Base-by-base conservation (phyloP, 2,113 vertebrate genomes). In the Halichoerus grypus region DNA sequence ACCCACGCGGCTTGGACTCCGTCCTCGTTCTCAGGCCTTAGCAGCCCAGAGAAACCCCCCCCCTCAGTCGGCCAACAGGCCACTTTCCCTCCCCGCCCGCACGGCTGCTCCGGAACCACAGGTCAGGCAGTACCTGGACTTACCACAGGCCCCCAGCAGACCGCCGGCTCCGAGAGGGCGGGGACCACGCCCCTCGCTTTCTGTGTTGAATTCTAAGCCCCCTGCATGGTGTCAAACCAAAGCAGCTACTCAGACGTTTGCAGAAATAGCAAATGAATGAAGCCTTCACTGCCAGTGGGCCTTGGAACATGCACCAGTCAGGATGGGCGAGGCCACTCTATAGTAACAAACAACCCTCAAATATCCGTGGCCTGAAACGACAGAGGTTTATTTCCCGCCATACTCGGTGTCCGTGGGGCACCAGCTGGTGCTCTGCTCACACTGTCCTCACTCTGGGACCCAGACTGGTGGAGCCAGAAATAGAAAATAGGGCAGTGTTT, bases 91-190 rank as follows among this genome's bases (percentile, higher is more conserved):
- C 14, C 53, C 14, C 53, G 4, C 53, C 28, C 0, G 28, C 24
- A 33, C 28, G 10, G 31, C 28, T 65, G 28, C 28, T 16, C 12
- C 26, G 24, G 36, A 12, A 26, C 71, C 12, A 10, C 6, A 26
- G 24, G 21, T 26, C 31, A 24, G 16, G 55, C 36, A 7, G 3
- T 1, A 18, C 81, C 80, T 49, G 1, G 8, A 14, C 67, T 49
- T 55, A 16, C 76, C 36, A 16, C 57, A 18, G 26, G 33, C 36
- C 18, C 21, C 39, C 21, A 0, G 10, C 0, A 51, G 55, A 74
- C 21, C 3, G 0, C 61, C 14, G 11, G 33, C 9, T 49, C 57
- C 19, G 0, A 0, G 21, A 26, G 33, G 91, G n/a, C 0, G 10
- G 42, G 67, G 42, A 39, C 55, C 33, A 11, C 0, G 2, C 55